Evolutionary conservation across 2,888 invertebrate genomes (phyloP), one percentile per base, ranked within the genome.

Genomic region (Drosophila acutilabella): DNA sequence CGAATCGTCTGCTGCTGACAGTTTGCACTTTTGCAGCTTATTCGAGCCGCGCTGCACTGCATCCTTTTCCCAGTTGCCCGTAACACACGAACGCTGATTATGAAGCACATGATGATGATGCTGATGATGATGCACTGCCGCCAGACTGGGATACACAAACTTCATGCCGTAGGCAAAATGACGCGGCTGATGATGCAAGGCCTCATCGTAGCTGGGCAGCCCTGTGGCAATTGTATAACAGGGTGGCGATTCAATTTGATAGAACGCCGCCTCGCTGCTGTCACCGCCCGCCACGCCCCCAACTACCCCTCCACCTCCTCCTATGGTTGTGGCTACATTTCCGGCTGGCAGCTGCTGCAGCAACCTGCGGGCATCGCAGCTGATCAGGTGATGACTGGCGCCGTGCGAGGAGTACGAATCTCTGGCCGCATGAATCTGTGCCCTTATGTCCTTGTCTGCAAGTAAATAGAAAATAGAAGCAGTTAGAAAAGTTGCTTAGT

Each of bases 171-270:
- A 92, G 76, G 89, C 85, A 68, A 90, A 91, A 62, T 89, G 90
- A 54, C 89, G 88, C 93, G 92, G 89, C 80, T 91, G 90, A 89
- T 94, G 94, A 89, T 94, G 93, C 81, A 94, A 89, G 13, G 95
- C 95, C 89, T 95, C 94, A 69, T 94, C 94, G 91, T 95, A 95
- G 70, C 93, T 94, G 40, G 95, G 95, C 64, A 95, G 89, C 10
- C 95, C 95, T 30, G 95, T 94, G 80, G 94, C 95, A 72, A 94
- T 93, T 45, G 94, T 94, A 89, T 95, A 95, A 80, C 94, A 94
- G 41, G 95, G 95, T 67, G 95, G 92, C 45, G 94, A 93, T 83
- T 94, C 94, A 86, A 92, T 91, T 89, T 92, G 91, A 79, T 91
- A 91, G 80, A 91, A 92, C 33, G 88, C 87, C 16, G 89, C 88